Evolutionary conservation across 2,888 invertebrate species (phyloP).

Genomic region (Coelopa pilipes): DNA sequence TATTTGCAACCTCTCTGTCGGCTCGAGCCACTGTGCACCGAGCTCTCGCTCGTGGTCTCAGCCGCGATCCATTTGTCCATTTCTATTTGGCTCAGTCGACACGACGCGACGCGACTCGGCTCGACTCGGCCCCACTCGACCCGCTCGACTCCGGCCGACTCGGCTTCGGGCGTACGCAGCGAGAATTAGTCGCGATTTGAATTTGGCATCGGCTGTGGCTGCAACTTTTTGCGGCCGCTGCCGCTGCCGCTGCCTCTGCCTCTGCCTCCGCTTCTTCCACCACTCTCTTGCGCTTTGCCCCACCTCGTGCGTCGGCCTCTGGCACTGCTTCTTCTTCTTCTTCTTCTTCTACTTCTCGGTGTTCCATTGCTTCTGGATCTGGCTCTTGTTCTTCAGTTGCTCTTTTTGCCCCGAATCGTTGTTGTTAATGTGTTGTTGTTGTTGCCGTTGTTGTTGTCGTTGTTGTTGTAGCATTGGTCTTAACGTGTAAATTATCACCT

Average conservation of each 20-base stretch:
- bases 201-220: constrained; percentile 26
- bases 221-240: neutral
- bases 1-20: no score
- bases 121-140: no score
- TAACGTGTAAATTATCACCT: constrained; percentile 59
- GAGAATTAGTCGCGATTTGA: constrained; percentile 33
- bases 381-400: neutral
- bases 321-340: no score
- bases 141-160: no score
- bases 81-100: constrained; percentile 36
- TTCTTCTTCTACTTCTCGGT: no score
- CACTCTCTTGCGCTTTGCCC: no score
- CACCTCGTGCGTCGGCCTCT: no score
- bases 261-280: no score
- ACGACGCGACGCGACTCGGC: neutral
- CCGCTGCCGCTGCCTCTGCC: no score
- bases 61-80: constrained; percentile 25
- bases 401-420: neutral
- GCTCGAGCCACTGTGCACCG: no score
- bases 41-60: no score
- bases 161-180: neutral
- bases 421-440: neutral
- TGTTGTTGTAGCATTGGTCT: constrained; percentile 36
- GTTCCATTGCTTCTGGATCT: no score
- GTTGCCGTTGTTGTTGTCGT: constrained; percentile 19